Base-by-base conservation (phyloP, 2,797 vertebrate genomes). In the Melanogrammus aeglefinus region DNA sequence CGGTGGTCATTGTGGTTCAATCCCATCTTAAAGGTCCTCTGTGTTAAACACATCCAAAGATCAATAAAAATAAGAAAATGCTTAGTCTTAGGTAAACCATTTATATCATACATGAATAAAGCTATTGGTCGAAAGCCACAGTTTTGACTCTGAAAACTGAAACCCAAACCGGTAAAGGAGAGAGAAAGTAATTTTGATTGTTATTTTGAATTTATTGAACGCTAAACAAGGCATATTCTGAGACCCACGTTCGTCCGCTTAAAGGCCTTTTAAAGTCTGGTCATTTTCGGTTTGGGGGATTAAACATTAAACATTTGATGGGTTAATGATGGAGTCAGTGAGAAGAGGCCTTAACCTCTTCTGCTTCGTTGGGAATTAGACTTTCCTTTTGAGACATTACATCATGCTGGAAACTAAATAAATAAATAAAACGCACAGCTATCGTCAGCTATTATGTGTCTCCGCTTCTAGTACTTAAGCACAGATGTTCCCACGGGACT, bases 391-490 rank as follows among this genome's bases (percentile, higher is more conserved):
- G 1, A 24, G 21, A 24, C n/a, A 24, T 69, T 69, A 69, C 63
- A 69, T 24, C 57, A 66, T 69, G 63, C 63, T 10, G 27, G 63
- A 69, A 69, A 69, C 27, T 24, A 27, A 69, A 69, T 24, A 27
- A 24, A 27, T 69, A 27, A 69, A 69, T 69, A 69, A 69, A 69
- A 27, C 63, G 27, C n/a, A 27, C 63, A 7, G 57, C 57, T 69
- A 27, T 69, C 63, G 14, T 69, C 63, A 69, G n/a, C n/a, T 69
- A 27, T 69, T 69, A 69, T 69, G 63, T 69, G 63, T 69, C 29
- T 12, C 63, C 2, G 3, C 63, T 9, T 35, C 70, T 72, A 72
- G 70, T 72, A 31, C 70, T 72, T 72, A 69, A 69, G 63, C n/a
- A 27, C 63, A 69, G 63, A 27, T 24, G 63, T 69, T 24, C 63